These are phyloP conservation scores for Leptinotarsa rubiginosa DNA, from an alignment of 2,888 invertebrate species.

Conservation along the genomic window DNA sequence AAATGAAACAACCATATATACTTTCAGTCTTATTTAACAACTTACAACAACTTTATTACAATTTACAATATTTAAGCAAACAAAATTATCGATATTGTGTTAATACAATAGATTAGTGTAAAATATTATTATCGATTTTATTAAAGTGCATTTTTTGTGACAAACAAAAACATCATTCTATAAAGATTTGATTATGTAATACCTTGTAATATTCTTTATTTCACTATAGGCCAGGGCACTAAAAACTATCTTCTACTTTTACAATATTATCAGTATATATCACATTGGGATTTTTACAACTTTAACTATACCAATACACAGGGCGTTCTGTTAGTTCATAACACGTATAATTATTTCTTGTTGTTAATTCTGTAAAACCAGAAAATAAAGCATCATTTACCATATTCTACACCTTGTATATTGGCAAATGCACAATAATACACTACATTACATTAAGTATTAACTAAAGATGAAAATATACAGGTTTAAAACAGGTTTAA, in stretches of 20 bases:
- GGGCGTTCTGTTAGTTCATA: conserved; percentile 29
- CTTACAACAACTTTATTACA: conserved; percentile 59
- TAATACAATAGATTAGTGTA: conserved; percentile 50
- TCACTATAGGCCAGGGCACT: conserved; percentile 42
- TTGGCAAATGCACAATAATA: conserved; percentile 34
- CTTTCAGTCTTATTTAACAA: conserved; percentile 61
- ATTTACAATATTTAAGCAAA: conserved; percentile 52
- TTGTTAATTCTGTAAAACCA: conserved; percentile 47
- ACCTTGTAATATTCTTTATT: conserved; percentile 50
- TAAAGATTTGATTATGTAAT: conserved; percentile 56
- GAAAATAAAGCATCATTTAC: conserved; percentile 34
- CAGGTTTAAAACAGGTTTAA: conserved; percentile 40
- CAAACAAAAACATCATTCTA: conserved; percentile 45
- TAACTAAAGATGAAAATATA: conserved; percentile 38
- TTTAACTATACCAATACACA: conserved; percentile 39
- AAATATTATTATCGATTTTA: conserved; percentile 51
- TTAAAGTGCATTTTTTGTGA: conserved; percentile 53
- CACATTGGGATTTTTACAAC: conserved; percentile 59
- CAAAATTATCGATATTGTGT: conserved; percentile 49
- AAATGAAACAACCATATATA: conserved; percentile 39
- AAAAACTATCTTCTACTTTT: conserved; percentile 46
- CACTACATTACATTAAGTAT: conserved; percentile 28
- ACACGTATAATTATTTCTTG: conserved; percentile 32
- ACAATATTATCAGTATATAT: conserved; percentile 63
- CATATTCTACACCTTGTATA: conserved; percentile 34